Evolutionary conservation across 2,113 vertebrate species (phyloP), one percentile per base, ranked within the genome.

Genomic region (Vireo altiloquus): DNA sequence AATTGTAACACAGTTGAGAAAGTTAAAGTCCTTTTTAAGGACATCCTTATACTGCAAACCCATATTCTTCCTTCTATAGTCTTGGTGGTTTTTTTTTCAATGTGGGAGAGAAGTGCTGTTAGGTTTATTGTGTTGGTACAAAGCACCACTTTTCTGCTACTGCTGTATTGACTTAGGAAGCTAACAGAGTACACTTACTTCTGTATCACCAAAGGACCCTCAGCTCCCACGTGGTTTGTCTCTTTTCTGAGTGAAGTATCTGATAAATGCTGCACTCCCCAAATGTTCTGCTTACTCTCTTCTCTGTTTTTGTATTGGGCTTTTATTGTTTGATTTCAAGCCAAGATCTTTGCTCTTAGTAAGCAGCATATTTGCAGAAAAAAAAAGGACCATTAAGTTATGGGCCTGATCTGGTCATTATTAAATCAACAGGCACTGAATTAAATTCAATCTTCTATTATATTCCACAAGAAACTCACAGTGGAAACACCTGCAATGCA

Each of bases 401-500:
- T 5, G 19, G 52, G 46, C 28, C 35, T 30, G 46, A 87, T 76
- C n/a, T 46, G 60, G 23, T 50, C 11, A 11, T 72, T n/a, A 80
- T 57, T 70, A 86, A 66, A 82, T 69, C 76, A 87, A 64, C 31
- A 76, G 49, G 21, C 7, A 12, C 22, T 11, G 76, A 92, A 81
- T 80, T 70, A 50, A 86, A 90, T 82, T 92, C 39, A 79, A 4
- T 42, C 33, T 77, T 69, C 37, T 74, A 61, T 79, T 68, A 57
- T 15, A 72, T 27, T 63, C 72, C 35, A 70, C 57, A 95, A 92
- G 94, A 89, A 80, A 30, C 21, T 70, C 47, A 49, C 50, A 82
- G 68, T 47, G 70, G 70, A 94, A 96, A 85, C 81, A 77, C 64
- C 65, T 91, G 64, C 86, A 50, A 33, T 86, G 75, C 30, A 94